Evolutionary conservation across 2,888 invertebrate genomes (phyloP), one percentile per base, ranked within the genome.

Genomic region (Ormyrus pomaceus): DNA sequence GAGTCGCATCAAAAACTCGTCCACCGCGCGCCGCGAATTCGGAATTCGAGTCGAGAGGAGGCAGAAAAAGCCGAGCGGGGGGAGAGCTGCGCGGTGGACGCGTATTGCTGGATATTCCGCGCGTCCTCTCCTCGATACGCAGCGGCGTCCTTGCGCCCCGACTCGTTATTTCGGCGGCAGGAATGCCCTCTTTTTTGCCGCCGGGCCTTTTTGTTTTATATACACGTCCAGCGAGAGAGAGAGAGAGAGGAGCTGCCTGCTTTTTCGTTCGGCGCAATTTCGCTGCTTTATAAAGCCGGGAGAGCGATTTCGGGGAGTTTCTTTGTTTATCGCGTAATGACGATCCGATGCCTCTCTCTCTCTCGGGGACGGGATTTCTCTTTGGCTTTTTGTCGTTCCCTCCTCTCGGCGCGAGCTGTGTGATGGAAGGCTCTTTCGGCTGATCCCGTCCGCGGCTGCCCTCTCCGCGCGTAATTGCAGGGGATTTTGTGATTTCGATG

Each of bases 1-100:
- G 71, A 64, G 79, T 19, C 68, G 75, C 59, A 72, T 80, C 71
- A 80, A 80, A 80, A 80, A 72, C 79, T 75, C 75, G 74, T 79
- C 76, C 62, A 19, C 45, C 59, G 72, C 69, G 77, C 70, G 70
- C 71, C 72, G 77, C 77, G 74, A 74, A 81, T 81, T 74, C 61
- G 62, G 73, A 81, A 78, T 81, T 59, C 71, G 55, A 51, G 77
- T 58, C 48, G 51, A 61, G 53, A 51, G 66, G 13, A 7, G 59
- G 59, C 19, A 59, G 66, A 75, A 66, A 59, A 68, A 61, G 45
- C 19, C 46, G 34, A 48, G 58, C 9, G 51, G 2, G 48, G 48
- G 19, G 5, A 19, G 19, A 19, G 19, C 19, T 19, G 19, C 19
- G 19, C 13, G 13, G 13, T 0, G 13, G 13, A 13, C 13, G 13